A percentile compares a stretch with the other conserved stretches of the same genome.
Evolutionary conservation across 2,888 invertebrate species (phyloP).

Genomic region (Lissonota sp.): DNA sequence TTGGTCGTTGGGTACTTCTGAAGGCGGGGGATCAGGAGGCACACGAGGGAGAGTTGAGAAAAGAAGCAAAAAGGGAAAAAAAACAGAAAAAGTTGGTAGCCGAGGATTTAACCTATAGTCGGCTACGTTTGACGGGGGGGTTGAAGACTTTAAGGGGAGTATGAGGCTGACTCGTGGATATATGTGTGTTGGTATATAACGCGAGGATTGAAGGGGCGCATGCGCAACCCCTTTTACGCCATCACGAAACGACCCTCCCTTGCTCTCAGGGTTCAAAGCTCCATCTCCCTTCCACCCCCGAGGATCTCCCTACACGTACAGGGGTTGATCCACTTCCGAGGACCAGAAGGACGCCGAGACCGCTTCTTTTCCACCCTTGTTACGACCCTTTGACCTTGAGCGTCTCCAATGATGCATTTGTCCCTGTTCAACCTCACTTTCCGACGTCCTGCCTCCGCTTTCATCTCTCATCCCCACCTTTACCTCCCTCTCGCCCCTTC

Average conservation of each 20-base stretch:
- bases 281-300: slow-evolving; percentile 10
- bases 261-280: slow-evolving; percentile 52
- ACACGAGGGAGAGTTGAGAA: slow-evolving; percentile 41
- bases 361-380: neutral
- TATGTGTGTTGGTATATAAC: neutral
- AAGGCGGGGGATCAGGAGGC: slow-evolving; percentile 84
- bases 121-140: slow-evolving; percentile 81
- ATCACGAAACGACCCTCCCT: slow-evolving; percentile 52
- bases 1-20: slow-evolving; percentile 82
- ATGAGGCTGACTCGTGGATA: slow-evolving; percentile 36
- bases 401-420: neutral
- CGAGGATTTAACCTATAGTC: slow-evolving; percentile 84
- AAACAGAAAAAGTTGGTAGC: slow-evolving; percentile 80
- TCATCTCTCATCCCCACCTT: slow-evolving; percentile 12
- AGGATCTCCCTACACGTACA: neutral
- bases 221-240: slow-evolving; percentile 47
- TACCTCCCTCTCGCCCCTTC: slow-evolving; percentile 35
- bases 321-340: too few relatives aligned
- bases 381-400: slow-evolving; percentile 6
- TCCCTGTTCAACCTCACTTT: slow-evolving; percentile 34
- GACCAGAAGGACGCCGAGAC: neutral
- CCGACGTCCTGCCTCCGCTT: slow-evolving; percentile 57
- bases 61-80: slow-evolving; percentile 74
- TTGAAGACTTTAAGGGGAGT: slow-evolving; percentile 12
- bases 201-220: neutral